Conservation (phyloP, 2,113 vertebrate genomes). For the Spermophilus dauricus region DNA sequence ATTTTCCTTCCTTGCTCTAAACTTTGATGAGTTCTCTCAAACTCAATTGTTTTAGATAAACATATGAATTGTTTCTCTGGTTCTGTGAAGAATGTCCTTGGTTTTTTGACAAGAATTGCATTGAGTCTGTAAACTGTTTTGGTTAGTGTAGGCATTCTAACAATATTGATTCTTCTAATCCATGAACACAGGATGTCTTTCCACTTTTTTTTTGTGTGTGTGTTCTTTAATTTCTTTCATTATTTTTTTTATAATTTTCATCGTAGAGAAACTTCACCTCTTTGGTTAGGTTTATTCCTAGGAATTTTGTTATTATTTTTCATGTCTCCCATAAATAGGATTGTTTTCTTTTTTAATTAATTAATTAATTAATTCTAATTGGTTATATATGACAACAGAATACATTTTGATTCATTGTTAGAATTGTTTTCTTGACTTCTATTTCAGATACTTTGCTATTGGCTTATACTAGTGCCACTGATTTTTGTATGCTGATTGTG, state of each 20-base stretch:
- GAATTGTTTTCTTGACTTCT: not conserved
- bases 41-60: conserved; percentile 20
- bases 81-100: not conserved
- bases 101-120: not conserved
- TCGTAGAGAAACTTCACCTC: not conserved
- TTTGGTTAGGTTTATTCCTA: not conserved
- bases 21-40: not conserved
- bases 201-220: not conserved
- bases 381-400: too few relatives aligned
- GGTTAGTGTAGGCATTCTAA: not conserved
- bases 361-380: too few relatives aligned
- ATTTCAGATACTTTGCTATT: not conserved
- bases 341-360: not conserved
- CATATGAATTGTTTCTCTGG: not conserved
- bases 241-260: not conserved
- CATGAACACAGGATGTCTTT: not conserved
- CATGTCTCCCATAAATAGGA: not conserved
- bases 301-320: too few relatives aligned
- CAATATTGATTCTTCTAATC: not conserved
- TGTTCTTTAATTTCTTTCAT: not conserved
- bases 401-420: too few relatives aligned
- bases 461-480: not conserved
- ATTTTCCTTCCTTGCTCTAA: not conserved
- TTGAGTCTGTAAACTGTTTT: not conserved
- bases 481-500: not conserved